These are phyloP conservation scores for Elegia similella DNA, from an alignment of 2,888 invertebrate genomes.

Conservation along the genomic window DNA sequence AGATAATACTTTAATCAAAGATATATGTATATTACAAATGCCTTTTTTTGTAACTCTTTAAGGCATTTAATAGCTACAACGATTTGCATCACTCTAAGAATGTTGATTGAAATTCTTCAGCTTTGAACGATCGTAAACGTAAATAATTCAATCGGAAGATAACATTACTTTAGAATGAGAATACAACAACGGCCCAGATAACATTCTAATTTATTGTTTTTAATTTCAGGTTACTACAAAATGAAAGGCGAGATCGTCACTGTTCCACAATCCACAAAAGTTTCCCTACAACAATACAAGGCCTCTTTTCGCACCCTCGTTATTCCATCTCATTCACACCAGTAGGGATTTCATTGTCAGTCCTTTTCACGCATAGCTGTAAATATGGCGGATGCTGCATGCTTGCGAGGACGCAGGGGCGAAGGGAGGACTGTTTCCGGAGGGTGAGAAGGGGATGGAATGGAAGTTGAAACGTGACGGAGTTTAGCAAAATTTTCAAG, in stretches of 20 bases:
- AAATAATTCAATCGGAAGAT: neutral
- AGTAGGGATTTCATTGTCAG: neutral
- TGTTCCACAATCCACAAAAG: conserved; percentile 25
- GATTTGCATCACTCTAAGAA: neutral
- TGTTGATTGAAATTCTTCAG: neutral
- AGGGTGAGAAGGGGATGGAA: conserved; percentile 57
- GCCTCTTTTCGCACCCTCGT: conserved; percentile 52
- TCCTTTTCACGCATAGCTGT: conserved; percentile 32
- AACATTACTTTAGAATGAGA: too few species aligned
- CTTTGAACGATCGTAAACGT: neutral
- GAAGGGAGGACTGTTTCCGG: conserved; percentile 46
- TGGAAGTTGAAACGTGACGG: conserved; percentile 55
- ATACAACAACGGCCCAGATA: neutral
- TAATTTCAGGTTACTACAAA: conserved; percentile 13
- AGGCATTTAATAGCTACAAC: neutral
- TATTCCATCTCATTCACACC: conserved; percentile 19
- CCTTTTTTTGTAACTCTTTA: too few species aligned
- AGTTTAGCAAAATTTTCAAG: conserved; percentile 50
- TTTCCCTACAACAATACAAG: conserved; percentile 49
- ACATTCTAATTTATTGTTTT: conserved; percentile 7
- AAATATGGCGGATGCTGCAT: conserved; percentile 74
- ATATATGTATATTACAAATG: too few species aligned
- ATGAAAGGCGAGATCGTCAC: neutral
- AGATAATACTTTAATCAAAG: too few species aligned
- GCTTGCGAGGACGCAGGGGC: conserved; percentile 38